Evolutionary conservation across 2,113 vertebrate genomes (phyloP).

Genomic region (Aspiorhynchus laticeps): DNA sequence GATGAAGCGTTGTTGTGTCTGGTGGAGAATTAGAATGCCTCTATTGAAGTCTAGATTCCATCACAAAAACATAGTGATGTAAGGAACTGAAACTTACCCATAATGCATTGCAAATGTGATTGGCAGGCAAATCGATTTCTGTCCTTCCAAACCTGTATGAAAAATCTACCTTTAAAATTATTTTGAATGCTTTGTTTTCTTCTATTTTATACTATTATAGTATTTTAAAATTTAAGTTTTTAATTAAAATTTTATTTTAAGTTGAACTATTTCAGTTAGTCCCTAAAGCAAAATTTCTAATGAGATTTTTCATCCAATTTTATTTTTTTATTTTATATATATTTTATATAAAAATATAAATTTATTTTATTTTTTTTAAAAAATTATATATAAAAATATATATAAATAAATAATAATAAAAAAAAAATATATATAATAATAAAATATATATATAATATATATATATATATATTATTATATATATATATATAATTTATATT

Average conservation of each 20-base stretch:
- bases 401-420: too few relatives aligned
- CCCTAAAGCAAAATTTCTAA: too few relatives aligned
- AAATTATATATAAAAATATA: too few relatives aligned
- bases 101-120: not conserved
- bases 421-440: too few relatives aligned
- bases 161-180: not conserved
- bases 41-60: conserved; percentile 12
- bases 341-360: too few relatives aligned
- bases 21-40: not conserved
- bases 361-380: too few relatives aligned
- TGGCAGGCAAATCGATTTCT: conserved; percentile 4
- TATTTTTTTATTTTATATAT: too few relatives aligned
- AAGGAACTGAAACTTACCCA: not conserved
- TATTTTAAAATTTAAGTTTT: not conserved
- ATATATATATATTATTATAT: too few relatives aligned
- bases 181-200: not conserved
- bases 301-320: too few relatives aligned
- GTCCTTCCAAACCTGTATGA: not conserved
- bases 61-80: not conserved
- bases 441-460: too few relatives aligned
- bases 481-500: too few relatives aligned
- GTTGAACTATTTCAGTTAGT: too few relatives aligned
- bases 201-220: not conserved
- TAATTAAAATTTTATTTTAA: not conserved
- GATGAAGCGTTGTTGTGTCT: not conserved